Evolutionary conservation across 2,888 invertebrate species (phyloP).

Genomic region (Philereme transversata): DNA sequence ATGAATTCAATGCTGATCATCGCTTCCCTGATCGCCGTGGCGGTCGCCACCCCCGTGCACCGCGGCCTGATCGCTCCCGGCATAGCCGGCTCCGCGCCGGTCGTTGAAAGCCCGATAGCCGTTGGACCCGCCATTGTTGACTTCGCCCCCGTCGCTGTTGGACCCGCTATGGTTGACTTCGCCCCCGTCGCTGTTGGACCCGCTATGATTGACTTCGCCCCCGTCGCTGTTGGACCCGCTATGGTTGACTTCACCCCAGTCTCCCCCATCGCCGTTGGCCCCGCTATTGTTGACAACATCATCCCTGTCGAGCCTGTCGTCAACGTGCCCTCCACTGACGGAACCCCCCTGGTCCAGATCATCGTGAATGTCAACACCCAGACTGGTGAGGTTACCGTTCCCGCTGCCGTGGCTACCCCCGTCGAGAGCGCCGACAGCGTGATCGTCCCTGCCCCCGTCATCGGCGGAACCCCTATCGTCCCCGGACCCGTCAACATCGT

Average conservation of each 20-base stretch:
- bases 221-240: slow-evolving; percentile 21
- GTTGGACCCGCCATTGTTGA: slow-evolving; percentile 24
- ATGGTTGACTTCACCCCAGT: slow-evolving; percentile 10
- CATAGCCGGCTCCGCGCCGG: slow-evolving; percentile 35
- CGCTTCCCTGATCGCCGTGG: slow-evolving; percentile 49
- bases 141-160: slow-evolving; percentile 27
- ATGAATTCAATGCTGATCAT: slow-evolving; percentile 53
- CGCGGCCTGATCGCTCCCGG: slow-evolving; percentile 35
- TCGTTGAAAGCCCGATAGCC: slow-evolving; percentile 26
- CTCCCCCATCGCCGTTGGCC: slow-evolving; percentile 33
- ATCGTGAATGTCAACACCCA: slow-evolving; percentile 51
- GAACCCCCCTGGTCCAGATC: slow-evolving; percentile 49
- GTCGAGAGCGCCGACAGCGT: background rate
- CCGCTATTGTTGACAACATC: slow-evolving; percentile 29
- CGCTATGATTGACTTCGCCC: slow-evolving; percentile 14
- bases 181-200: slow-evolving; percentile 23
- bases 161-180: slow-evolving; percentile 18
- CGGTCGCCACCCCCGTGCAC: slow-evolving; percentile 47
- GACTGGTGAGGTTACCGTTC: slow-evolving; percentile 26
- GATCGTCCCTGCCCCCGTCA: slow-evolving; percentile 28
- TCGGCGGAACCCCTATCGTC: slow-evolving; percentile 24
- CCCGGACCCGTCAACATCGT: slow-evolving; percentile 34
- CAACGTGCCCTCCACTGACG: slow-evolving; percentile 27
- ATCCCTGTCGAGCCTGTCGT: slow-evolving; percentile 29
- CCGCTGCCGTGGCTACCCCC: slow-evolving; percentile 32